Evolutionary conservation across 1,140 invertebrate genomes (phyloP).

Genomic region (Drosophila nigrodunni): DNA sequence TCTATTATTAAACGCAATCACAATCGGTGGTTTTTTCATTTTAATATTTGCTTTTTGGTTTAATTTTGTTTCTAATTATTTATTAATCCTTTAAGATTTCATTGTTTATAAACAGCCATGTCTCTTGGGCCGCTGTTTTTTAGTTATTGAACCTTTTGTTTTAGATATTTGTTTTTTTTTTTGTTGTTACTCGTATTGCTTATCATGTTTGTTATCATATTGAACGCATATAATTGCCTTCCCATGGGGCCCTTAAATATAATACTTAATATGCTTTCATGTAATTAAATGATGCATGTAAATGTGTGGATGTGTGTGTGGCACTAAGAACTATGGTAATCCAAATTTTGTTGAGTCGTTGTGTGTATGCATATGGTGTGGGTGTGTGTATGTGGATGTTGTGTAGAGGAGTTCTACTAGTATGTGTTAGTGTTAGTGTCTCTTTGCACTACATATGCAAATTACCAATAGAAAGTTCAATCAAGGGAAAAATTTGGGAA

Average conservation of each 20-base stretch:
- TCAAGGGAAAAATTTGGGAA: background rate
- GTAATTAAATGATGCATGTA: constrained; percentile 4
- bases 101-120: constrained; percentile 39
- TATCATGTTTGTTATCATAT: constrained; percentile 68
- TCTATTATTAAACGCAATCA: constrained; percentile 84
- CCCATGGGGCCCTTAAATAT: constrained; percentile 65
- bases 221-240: constrained; percentile 52
- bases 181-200: constrained; percentile 71
- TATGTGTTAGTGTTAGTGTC: constrained; percentile 25
- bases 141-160: background rate
- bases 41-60: constrained; percentile 35
- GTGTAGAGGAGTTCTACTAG: constrained; percentile 3
- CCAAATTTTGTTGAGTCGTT: constrained; percentile 47
- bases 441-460: constrained; percentile 34
- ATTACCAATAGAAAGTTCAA: constrained; percentile 25
- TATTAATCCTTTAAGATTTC: background rate
- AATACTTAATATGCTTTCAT: constrained; percentile 76
- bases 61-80: constrained; percentile 18
- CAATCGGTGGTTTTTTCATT: constrained; percentile 83
- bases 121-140: constrained; percentile 31
- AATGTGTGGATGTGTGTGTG: constrained; percentile 29
- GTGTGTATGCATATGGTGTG: constrained; percentile 18
- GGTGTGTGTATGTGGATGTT: constrained; percentile 28
- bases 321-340: constrained; percentile 62
- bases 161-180: constrained; percentile 35